A percentile compares a stretch with the other conserved stretches of the same genome.
Evolutionary conservation across 2,888 invertebrate genomes (phyloP).

Genomic region (Biston betularia): DNA sequence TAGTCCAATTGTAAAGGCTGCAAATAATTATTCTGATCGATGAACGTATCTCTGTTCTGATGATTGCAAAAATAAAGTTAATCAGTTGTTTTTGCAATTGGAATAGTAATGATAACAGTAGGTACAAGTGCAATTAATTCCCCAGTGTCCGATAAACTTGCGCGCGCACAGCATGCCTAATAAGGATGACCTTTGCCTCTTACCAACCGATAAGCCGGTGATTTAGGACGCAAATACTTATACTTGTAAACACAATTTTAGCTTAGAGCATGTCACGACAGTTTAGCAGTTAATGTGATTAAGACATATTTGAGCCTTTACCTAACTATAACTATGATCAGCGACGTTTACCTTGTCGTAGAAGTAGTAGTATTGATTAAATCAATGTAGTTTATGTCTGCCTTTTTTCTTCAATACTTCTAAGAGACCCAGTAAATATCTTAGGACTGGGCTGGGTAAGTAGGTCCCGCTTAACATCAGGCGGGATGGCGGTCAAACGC

Average conservation of each 20-base stretch:
- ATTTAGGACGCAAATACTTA: constrained; percentile 10
- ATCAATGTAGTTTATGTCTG: no score
- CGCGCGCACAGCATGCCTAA: constrained; percentile 37
- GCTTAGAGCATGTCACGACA: no score
- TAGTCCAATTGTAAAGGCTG: not conserved
- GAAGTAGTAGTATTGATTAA: no score
- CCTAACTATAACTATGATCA: no score
- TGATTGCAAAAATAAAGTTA: not conserved
- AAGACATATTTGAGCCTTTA: no score
- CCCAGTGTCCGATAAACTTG: constrained; percentile 18
- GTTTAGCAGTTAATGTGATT: no score
- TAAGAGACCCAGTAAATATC: no score
- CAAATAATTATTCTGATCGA: not conserved
- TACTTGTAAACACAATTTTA: not conserved
- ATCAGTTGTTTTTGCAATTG: not conserved
- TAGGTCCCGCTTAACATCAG: no score
- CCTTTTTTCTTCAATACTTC: no score
- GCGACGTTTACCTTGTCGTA: no score
- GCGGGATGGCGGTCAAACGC: no score
- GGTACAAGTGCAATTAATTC: constrained; percentile 14
- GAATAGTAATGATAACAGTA: constrained; percentile 10
- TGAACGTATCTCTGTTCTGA: constrained; percentile 1
- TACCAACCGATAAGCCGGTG: constrained; percentile 36
- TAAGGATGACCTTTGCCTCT: constrained; percentile 38
- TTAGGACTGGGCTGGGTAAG: no score